A percentile compares a stretch with the other conserved stretches of the same genome.
Conservation (phyloP, 2,113 vertebrate species). For the Narcine bancroftii region DNA sequence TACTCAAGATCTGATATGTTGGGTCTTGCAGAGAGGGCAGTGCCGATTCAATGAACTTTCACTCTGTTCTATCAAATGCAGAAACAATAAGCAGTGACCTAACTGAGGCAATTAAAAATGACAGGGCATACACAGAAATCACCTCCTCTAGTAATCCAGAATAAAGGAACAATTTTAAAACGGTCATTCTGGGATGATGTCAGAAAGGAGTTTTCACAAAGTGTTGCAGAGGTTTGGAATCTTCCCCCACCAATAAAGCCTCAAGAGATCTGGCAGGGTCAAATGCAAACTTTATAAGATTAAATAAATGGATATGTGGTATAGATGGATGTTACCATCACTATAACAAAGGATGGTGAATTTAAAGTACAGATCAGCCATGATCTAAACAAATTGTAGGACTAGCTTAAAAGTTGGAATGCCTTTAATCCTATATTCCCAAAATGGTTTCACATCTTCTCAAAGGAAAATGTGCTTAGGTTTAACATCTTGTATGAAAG, state of each 20-base stretch:
- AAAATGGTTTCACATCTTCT: neutral
- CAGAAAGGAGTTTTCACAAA: neutral
- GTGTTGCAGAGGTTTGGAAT: neutral
- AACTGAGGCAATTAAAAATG: neutral
- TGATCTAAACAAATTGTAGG: neutral
- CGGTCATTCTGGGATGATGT: neutral
- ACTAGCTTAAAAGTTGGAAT: neutral
- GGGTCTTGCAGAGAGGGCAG: neutral
- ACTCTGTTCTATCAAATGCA: neutral
- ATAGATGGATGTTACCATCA: neutral
- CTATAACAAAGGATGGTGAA: neutral
- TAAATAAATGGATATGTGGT: neutral
- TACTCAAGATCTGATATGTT: neutral
- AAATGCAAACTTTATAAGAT: neutral
- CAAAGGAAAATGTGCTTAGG: neutral
- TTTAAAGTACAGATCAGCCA: neutral
- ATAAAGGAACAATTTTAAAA: neutral
- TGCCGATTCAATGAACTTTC: neutral
- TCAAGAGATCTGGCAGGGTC: no score
- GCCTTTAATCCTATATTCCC: neutral
- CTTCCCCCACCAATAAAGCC: neutral
- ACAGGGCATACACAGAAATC: neutral
- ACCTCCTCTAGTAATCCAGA: neutral
- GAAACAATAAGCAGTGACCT: neutral
- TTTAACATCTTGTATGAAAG: no score